These are phyloP conservation scores for Solenopsis fugax DNA, from an alignment of 1,140 invertebrate species.

Conservation along the genomic window DNA sequence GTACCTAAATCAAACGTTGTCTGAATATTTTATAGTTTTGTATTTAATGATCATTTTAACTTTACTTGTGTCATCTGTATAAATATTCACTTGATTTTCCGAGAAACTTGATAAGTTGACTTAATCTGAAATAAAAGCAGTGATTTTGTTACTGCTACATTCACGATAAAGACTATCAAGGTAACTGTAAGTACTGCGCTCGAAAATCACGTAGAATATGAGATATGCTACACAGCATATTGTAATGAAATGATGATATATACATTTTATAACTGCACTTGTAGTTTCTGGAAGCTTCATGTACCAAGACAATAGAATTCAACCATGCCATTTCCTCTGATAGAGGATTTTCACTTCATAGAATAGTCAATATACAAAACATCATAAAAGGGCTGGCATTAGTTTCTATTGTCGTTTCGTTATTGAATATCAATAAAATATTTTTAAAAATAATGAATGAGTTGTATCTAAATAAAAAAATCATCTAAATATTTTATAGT, in stretches of 20 bases:
- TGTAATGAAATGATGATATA: slow-evolving; percentile 27
- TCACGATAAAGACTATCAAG: neutral
- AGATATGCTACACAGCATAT: neutral
- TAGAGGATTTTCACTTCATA: neutral
- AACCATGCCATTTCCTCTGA: slow-evolving; percentile 28
- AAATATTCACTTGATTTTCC: neutral
- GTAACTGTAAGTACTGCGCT: neutral
- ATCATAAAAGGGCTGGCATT: neutral
- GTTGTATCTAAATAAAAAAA: neutral
- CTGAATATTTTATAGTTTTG: neutral
- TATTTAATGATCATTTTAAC: neutral
- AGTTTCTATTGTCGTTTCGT: neutral
- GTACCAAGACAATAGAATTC: slow-evolving; percentile 31
- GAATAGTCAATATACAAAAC: slow-evolving; percentile 14
- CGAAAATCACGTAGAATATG: neutral
- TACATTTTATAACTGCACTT: neutral
- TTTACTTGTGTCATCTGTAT: neutral
- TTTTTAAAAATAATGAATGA: neutral
- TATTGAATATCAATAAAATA: no score
- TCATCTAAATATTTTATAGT: neutral
- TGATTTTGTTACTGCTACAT: neutral
- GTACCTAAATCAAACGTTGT: neutral
- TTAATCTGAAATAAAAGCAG: slow-evolving; percentile 9
- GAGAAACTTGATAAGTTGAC: neutral
- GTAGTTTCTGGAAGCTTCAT: neutral